Conservation (phyloP, 2,797 vertebrate species). For the Eulemur coronatus region DNA sequence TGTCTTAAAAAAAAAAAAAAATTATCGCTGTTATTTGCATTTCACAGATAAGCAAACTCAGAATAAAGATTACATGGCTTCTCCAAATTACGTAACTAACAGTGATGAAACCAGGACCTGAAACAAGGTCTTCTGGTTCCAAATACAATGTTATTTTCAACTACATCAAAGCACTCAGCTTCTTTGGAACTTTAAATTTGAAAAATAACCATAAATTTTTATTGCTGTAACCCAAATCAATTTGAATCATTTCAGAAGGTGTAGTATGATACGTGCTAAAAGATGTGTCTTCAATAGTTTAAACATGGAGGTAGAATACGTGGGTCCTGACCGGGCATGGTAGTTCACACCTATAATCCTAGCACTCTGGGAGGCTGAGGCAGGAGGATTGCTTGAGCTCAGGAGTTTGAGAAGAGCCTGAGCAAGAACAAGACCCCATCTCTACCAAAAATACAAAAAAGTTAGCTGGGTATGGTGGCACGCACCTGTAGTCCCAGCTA, state of each 20-base stretch:
- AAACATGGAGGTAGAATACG: not conserved
- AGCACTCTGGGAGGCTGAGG: too few relatives aligned
- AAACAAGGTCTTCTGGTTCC: not conserved
- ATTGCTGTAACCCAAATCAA: not conserved
- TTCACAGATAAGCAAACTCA: slow-evolving; percentile 11
- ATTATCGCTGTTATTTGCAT: not conserved
- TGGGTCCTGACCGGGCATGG: not conserved
- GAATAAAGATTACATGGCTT: not conserved
- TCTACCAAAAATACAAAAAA: too few relatives aligned
- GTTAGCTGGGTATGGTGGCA: too few relatives aligned
- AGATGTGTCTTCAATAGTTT: not conserved
- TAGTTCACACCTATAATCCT: too few relatives aligned
- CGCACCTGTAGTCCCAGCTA: too few relatives aligned
- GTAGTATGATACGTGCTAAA: not conserved
- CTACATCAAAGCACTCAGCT: not conserved
- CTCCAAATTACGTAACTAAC: not conserved
- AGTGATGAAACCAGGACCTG: not conserved
- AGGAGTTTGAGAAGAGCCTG: too few relatives aligned
- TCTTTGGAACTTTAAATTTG: not conserved
- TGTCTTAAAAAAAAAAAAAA: not conserved
- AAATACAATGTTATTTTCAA: not conserved
- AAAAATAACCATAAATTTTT: not conserved
- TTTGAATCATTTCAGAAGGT: not conserved
- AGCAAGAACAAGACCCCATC: too few relatives aligned
- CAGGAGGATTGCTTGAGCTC: too few relatives aligned